Conservation (phyloP, 2,797 vertebrate species). For the Benthosema pterotum region DNA sequence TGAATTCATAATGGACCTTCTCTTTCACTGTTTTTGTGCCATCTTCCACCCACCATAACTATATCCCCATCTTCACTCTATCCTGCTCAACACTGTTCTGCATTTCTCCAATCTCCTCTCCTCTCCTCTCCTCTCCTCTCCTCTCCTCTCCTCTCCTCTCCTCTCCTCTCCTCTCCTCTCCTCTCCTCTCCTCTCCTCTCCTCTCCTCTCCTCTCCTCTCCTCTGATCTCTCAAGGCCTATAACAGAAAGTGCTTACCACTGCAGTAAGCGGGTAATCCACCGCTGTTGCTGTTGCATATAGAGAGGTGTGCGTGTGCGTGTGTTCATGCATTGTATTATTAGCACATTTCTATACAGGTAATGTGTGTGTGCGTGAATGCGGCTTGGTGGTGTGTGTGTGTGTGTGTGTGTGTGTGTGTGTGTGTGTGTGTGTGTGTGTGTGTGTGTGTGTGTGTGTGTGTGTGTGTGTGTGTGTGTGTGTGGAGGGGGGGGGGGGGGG, state of each 20-base stretch:
- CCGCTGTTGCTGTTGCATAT: conserved; percentile 67
- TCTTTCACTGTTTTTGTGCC: too few relatives aligned
- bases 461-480: conserved; percentile 27
- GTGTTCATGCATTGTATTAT: conserved; percentile 41
- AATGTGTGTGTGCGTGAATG: not conserved
- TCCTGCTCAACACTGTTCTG: too few relatives aligned
- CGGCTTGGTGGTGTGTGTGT: too few relatives aligned
- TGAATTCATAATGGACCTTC: too few relatives aligned
- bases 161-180: not conserved
- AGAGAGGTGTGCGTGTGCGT: conserved; percentile 44
- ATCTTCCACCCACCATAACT: too few relatives aligned
- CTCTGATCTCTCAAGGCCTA: conserved; percentile 60
- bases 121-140: not conserved
- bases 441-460: conserved; percentile 1
- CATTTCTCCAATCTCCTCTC: too few relatives aligned
- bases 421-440: conserved; percentile 34
- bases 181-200: conserved; percentile 3
- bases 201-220: conserved; percentile 19
- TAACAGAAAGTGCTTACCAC: conserved; percentile 67
- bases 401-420: conserved; percentile 6
- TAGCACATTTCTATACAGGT: conserved; percentile 49
- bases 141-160: conserved; percentile 7
- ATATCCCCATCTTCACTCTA: too few relatives aligned
- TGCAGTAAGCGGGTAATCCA: conserved; percentile 65
- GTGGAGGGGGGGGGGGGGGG: conserved; percentile 18